These are phyloP conservation scores for Drosophila sturtevanti DNA, from an alignment of 1,140 invertebrate genomes.

Conservation along the genomic window DNA sequence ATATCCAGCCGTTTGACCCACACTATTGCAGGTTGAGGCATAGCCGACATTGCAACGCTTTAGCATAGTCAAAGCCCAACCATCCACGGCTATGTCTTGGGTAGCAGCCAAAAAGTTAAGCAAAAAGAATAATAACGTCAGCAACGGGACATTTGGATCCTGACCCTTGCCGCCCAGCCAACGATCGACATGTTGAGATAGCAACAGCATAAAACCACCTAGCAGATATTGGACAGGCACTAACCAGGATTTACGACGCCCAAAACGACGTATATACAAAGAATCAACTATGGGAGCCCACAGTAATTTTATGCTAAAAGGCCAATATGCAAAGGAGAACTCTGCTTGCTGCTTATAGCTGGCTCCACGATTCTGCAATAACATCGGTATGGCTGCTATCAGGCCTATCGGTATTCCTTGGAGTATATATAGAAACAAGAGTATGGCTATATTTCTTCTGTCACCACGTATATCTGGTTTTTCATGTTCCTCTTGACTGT, in stretches of 20 bases:
- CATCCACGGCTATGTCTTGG: conserved; percentile 99
- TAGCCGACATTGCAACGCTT: conserved; percentile 98
- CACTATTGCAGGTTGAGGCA: conserved; percentile 99
- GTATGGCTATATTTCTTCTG: conserved; percentile 90
- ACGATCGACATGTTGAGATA: conserved; percentile 89
- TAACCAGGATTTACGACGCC: conserved; percentile 98
- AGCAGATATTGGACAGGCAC: conserved; percentile 94
- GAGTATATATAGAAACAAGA: conserved; percentile 96
- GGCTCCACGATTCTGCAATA: conserved; percentile 94
- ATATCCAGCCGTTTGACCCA: conserved; percentile 98
- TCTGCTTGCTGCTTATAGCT: conserved; percentile 98
- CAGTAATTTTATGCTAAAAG: conserved; percentile 97
- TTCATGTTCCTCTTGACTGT: conserved; percentile 19
- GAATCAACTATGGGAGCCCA: conserved; percentile 99
- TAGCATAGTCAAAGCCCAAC: conserved; percentile 99
- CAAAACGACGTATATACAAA: conserved; percentile 91
- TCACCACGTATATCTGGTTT: conserved; percentile 87
- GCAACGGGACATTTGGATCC: conserved; percentile 90
- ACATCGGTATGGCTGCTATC: conserved; percentile 95
- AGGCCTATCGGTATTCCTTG: conserved; percentile 98
- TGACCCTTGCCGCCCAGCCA: conserved; percentile 88
- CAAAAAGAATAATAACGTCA: conserved; percentile 94
- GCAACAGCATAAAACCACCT: conserved; percentile 92
- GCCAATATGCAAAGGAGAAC: conserved; percentile 99
- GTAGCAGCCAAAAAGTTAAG: conserved; percentile 98